Base-by-base conservation (phyloP, 2,797 vertebrate species). In the Pristis pectinata region DNA sequence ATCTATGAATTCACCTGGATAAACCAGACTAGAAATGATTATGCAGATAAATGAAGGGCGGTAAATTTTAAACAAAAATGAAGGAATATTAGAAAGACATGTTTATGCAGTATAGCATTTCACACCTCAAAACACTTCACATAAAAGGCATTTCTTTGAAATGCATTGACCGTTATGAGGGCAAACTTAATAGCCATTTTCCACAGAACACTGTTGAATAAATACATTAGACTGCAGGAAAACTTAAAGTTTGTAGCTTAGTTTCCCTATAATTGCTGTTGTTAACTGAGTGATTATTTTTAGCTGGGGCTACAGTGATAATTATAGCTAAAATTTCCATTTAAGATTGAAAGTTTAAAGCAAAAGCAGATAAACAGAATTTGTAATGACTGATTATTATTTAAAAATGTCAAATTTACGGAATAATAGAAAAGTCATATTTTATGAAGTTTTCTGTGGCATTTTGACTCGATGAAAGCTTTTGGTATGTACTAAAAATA, bases 1-100 rank as follows among this genome's bases (percentile, higher is more conserved):
- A 67, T 91, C 87, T 41, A 67, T 91, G 87, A 91, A 91, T 91
- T 67, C 87, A 91, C 87, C 61, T 91, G 61, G 59, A 67, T 91
- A 64, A 91, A 37, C n/a, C 34, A 89, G 13, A 91, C 8, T 41
- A 15, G n/a, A 67, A 91, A 67, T 61, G 22, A 41, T 91, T 67
- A 64, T 91, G 59, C 61, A 91, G 61, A 67, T 64, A 41, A 91
- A 91, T 37, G 61, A 67, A 91, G 30, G 7, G 56, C 34, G n/a
- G 59, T 91, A 67, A 67, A 11, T 67, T 41, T 67, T 91, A 10
- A 64, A 91, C 19, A 41, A 41, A 11, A 91, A 61, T 24, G 37
- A 91, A 64, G 37, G 87, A 91, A 67, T 87, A 67, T 91, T 64
- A 41, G 56, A 89, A 89, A 61, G 61, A 91, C 61, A 8, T 91